Evolutionary conservation across 2,888 invertebrate species (phyloP), one percentile per base, ranked within the genome.

Genomic region (Tenthredo notha): DNA sequence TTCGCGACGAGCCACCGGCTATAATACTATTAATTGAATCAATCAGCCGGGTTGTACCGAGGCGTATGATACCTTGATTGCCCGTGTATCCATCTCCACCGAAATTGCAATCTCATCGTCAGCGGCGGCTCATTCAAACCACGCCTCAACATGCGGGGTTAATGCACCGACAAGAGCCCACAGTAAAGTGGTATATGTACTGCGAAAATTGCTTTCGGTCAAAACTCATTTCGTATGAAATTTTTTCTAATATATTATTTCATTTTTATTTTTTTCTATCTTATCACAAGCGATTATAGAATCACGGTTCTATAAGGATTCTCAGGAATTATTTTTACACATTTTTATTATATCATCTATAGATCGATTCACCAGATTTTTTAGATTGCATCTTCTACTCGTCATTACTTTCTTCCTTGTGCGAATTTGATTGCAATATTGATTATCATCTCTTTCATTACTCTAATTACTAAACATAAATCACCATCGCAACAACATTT

Each of bases 101-200:
- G 67, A 83, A 83, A 83, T 83, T 83, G 83, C 83, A 65, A 83
- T 83, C 83, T 70, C 83, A 70, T 83, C 83, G 80, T 83, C 47
- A 83, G 67, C 70, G 70, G 83, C 37, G 67, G 83, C 50, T 83
- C 70, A 47, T 83, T 50, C 47, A 83, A 83, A 70, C 83, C 83
- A 83, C 83, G 83, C 83, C 83, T 83, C 43, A 29, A 21, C 21
- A 67, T 29, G 47, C 83, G 83, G 70, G 83, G 83, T 83, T 67
- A 83, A 67, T 61, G 83, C 25, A 67, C 83, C 67, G 65, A 83
- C 18, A 25, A 21, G 1, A 40, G 25, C 21, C 21, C 37, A 21
- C 80, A 18, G 5, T 18, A 50, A 29, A 12, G 29, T 43, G 15
- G 12, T 37, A 80, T 18, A 50, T 50, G 43, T 70, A 12, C 50